Evolutionary conservation across 2,797 vertebrate species (phyloP), one percentile per base, ranked within the genome.

Genomic region (Rhinophrynus dorsalis): DNA sequence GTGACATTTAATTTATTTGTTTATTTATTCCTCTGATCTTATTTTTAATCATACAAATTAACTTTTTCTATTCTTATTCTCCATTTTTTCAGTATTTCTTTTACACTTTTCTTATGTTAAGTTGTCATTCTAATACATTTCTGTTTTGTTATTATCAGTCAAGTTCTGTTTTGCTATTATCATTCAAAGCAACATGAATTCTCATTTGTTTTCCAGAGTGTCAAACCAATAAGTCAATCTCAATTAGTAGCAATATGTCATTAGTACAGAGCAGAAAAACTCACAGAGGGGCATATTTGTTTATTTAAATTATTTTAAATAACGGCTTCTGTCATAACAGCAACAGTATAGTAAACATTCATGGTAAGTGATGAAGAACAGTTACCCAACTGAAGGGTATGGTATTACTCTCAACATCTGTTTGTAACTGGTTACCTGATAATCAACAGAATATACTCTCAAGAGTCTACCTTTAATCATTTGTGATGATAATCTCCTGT

Each of bases 181-280:
- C 48, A 51, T 58, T 58, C 44, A 50, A 51, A 65, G 50, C 68
- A 64, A 64, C 68, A 71, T 29, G 68, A 57, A 57, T 42, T 64
- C 51, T 30, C 40, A 42, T 61, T 51, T 72, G 52, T 59, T 72
- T 72, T 65, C 42, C n/a, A 38, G 20, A 63, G 29, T 72, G 68
- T 58, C 68, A 72, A 58, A 52, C 42, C 68, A 65, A 65, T 65
- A 42, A 63, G 58, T 72, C 68, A 56, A 57, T 72, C 60, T 65
- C 44, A 65, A 50, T 72, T 58, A 2, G 51, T 51, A 65, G 51
- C 61, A 72, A 72, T 72, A 72, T 63, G 47, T 71, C 52, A 17
- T 50, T 58, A 50, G 44, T 44, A 65, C 57, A 54, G 33, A 62
- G 20, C 18, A 33, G 35, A 29, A 37, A 10, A 55, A 56, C 51